Evolutionary conservation across 2,113 vertebrate genomes (phyloP).

Genomic region (Silurus glanis): DNA sequence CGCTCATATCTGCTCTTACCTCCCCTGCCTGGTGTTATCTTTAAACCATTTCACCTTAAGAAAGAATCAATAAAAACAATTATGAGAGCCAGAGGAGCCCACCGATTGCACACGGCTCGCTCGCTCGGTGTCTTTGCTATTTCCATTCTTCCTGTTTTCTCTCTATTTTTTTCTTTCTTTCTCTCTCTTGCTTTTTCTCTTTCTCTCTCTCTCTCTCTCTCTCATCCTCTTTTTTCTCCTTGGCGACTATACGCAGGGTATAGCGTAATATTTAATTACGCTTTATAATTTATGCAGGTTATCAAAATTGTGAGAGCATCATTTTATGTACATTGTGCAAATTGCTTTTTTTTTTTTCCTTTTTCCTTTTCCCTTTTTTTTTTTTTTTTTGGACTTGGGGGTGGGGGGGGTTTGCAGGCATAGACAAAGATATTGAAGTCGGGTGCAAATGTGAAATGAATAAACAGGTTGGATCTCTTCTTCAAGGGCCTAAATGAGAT

Average conservation of each 20-base stretch:
- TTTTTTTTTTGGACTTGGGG: conserved; percentile 57
- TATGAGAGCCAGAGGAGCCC: conserved; percentile 64
- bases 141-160: conserved; percentile 19
- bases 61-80: conserved; percentile 81
- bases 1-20: conserved; percentile 65
- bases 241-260: conserved; percentile 70
- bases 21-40: conserved; percentile 67
- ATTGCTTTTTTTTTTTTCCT: conserved; percentile 71
- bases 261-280: conserved; percentile 79
- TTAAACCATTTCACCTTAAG: conserved; percentile 76
- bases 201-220: conserved; percentile 42
- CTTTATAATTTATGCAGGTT: conserved; percentile 83
- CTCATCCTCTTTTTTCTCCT: conserved; percentile 66
- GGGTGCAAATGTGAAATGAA: conserved; percentile 80
- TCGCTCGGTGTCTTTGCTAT: conserved; percentile 9
- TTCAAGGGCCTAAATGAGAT: conserved; percentile 83
- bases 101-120: conserved; percentile 45
- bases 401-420: conserved; percentile 72
- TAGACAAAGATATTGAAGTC: conserved; percentile 79
- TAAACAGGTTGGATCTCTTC: conserved; percentile 82
- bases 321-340: conserved; percentile 84
- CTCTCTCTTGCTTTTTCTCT: conserved; percentile 38
- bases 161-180: conserved; percentile 10
- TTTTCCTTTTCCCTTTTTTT: conserved; percentile 62
- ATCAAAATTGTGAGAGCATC: conserved; percentile 80